Evolutionary conservation across 2,888 invertebrate species (phyloP).

Genomic region (Oligia latruncula): DNA sequence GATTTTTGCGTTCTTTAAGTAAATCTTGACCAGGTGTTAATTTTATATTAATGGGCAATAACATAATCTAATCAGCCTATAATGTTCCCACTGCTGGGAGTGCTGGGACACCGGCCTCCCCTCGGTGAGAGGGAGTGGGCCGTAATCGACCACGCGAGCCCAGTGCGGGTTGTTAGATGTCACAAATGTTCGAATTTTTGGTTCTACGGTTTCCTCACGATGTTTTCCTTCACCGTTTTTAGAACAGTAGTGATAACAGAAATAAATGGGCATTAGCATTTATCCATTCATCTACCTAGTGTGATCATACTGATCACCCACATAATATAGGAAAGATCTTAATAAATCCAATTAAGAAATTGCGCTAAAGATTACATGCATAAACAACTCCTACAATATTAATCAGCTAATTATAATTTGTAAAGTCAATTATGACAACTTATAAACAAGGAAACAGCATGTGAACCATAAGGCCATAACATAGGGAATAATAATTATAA

Average conservation of each 20-base stretch:
- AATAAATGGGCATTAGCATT: not conserved
- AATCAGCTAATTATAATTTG: not conserved
- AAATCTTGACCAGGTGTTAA: not conserved
- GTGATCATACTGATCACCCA: no score
- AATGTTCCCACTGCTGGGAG: not conserved
- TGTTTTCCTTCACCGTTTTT: not conserved
- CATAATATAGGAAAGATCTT: not conserved
- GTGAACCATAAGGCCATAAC: not conserved
- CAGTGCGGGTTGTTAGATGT: not conserved
- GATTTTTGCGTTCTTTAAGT: no score
- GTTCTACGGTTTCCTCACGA: not conserved
- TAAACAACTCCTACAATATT: not conserved
- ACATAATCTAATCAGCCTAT: not conserved
- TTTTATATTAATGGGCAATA: not conserved
- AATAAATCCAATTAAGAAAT: not conserved
- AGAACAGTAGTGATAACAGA: not conserved
- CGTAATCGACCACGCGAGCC: not conserved
- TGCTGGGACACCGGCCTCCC: not conserved
- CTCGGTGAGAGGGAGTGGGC: not conserved
- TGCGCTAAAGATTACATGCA: not conserved
- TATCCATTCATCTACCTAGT: not conserved
- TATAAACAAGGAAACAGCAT: slow-evolving; percentile 31
- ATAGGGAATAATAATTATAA: slow-evolving; percentile 21
- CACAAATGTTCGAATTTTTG: not conserved
- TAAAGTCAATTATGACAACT: not conserved